Base-by-base conservation (phyloP, 2,888 invertebrate genomes). In the Rhingia rostrata region DNA sequence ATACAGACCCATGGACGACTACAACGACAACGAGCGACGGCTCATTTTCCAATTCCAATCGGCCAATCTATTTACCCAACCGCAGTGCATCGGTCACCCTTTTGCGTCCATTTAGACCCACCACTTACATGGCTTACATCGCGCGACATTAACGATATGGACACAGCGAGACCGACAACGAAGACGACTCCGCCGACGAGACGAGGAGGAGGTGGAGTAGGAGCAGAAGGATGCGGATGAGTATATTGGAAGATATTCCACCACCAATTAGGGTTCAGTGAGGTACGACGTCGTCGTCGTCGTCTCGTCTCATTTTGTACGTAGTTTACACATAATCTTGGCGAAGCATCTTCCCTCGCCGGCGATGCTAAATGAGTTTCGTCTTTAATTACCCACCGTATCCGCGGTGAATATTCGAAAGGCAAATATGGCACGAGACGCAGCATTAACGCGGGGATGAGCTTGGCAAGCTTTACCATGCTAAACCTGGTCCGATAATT, bases 251-350 rank as follows among this genome's bases (percentile, higher is more conserved):
- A 67, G 82, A 67, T 53, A 60, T 61, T 74, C 74, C 79, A 74
- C 74, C 74, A 64, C 69, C 84, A 84, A 84, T 84, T 84, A 84
- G 80, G 70, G 64, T 54, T 70, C 74, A 84, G 63, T 74, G 74
- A 84, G 84, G 84, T 84, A 84, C 84, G 54, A 80, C 79, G 39
- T 70, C 45, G 39, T 33, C 51, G 53, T 37, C 56, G 58, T 66
- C 73, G 73, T 73, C 69, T 67, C 84, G 79, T 84, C 70, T 74
- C 84, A 70, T 80, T 78, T 80, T 64, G 79, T 66, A 32, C 74
- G 51, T 54, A 79, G 80, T 84, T 79, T 84, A 79, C 70, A 80
- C 79, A 60, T 84, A 74, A 84, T 84, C 84, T 84, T 35, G 41
- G 49, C 84, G 39, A 53, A 79, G 79, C 70, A 84, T 84, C 84